phyloP scores from a whole-genome alignment of 2,113 vertebrate genomes.

The Campylomormyrus tamandua region DNA sequence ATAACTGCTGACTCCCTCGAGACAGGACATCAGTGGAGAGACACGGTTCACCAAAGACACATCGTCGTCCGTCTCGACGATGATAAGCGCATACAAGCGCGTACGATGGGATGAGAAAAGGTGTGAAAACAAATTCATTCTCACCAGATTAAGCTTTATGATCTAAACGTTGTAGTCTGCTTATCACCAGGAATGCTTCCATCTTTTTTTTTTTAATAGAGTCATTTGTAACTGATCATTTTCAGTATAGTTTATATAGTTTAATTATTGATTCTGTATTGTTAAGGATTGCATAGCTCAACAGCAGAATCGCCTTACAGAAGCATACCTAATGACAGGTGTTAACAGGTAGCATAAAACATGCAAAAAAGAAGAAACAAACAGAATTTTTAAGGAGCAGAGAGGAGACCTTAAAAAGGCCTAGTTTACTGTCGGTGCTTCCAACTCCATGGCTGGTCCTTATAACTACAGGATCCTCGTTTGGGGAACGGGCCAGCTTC shows the following conservation, averaged over 20 bases:
- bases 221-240: neutral
- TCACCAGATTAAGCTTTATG: neutral
- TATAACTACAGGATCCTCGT: neutral
- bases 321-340: neutral
- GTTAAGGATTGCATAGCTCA: neutral
- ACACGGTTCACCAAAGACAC: neutral
- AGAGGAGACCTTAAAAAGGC: neutral
- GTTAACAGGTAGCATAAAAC: neutral
- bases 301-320: neutral
- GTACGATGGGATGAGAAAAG: neutral
- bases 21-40: neutral
- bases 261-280: neutral
- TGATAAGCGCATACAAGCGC: neutral
- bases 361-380: neutral
- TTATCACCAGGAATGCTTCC: neutral
- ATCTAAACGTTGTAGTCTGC: neutral
- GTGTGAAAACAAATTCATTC: neutral
- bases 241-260: neutral
- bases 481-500: neutral
- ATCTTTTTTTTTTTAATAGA: neutral
- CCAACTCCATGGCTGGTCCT: neutral
- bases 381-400: neutral
- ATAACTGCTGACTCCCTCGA: neutral
- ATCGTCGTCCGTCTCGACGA: neutral
- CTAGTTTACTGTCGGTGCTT: neutral